Base-by-base conservation (phyloP, 2,888 invertebrate species). In the Hymenopus coronatus region DNA sequence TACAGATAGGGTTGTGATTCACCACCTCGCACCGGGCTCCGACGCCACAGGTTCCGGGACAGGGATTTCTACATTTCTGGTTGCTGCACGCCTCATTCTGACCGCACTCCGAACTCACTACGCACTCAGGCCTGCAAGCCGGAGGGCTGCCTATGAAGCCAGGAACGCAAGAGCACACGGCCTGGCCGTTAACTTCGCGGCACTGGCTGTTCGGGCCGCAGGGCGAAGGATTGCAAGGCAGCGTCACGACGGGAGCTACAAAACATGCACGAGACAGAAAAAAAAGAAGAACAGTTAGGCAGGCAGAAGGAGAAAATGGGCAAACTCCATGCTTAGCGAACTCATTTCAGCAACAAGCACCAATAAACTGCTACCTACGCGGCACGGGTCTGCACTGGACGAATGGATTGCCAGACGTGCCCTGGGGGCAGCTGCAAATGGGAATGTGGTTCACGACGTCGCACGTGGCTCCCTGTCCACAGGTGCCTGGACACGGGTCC, bases 1-100 rank as follows among this genome's bases (percentile, higher is more conserved):
- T 95, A 92, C 97, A 97, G 91, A 97, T 95, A 0, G 97, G 97
- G 90, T 96, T 96, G 92, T 97, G 97, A 91, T 97, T 96, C 83
- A 96, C 94, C 3, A 97, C 96, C 92, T 95, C 94, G 91, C 97
- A 97, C 90, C 95, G 94, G 6, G 97, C 95, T 91, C 96, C 95
- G 88, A 94, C 93, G 81, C 95, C 96, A 91, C 96, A 96, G 3
- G 94, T 93, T 81, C 94, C 94, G 0, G 94, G 94, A 91, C 94
- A 95, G 6, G 95, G 94, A 90, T 94, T 93, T 7, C 92, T 92
- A 91, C 95, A 95, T 91, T 94, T 94, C 91, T 94, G 94, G 90
- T 94, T 94, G 82, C 94, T 92, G 91, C 95, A 95, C 28, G 95
- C 95, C 90, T 93, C 92, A 83, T 94, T 93, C 84, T 92, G 91